Conservation (phyloP, 2,888 invertebrate genomes). For the Heliconius sara region DNA sequence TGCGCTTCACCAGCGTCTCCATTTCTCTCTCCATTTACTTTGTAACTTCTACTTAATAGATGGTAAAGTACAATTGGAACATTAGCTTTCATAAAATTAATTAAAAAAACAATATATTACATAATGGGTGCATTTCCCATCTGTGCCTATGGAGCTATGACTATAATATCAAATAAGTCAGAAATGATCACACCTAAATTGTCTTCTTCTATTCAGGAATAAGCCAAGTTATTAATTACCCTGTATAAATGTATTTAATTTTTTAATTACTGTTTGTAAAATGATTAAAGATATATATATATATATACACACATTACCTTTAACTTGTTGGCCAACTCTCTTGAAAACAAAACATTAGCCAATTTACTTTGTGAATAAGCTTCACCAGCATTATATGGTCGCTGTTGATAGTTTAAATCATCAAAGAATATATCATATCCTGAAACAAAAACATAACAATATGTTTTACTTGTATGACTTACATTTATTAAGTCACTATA, state of each 20-base stretch:
- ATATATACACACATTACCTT: conserved; percentile 33
- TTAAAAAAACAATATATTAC: no score
- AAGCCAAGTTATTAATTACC: background rate
- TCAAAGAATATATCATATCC: conserved; percentile 84
- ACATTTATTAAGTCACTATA: background rate
- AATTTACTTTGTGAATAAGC: conserved; percentile 93
- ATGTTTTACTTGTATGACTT: background rate
- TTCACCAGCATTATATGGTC: conserved; percentile 85
- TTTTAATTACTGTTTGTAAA: background rate
- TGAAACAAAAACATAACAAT: conserved; percentile 50
- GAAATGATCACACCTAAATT: background rate
- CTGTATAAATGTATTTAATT: background rate
- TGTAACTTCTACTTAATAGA: no score
- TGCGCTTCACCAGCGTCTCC: no score
- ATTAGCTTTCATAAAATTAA: no score
- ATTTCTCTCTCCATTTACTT: no score
- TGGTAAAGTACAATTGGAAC: no score
- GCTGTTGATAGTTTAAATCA: conserved; percentile 88
- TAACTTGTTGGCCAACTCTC: conserved; percentile 84
- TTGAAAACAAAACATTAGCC: conserved; percentile 91
- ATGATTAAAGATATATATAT: background rate
- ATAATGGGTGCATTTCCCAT: no score
- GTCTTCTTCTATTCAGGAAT: background rate
- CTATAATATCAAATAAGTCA: background rate
- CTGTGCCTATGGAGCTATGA: no score